Evolutionary conservation across 2,888 invertebrate species (phyloP).

Genomic region (Scaptomyza flava): DNA sequence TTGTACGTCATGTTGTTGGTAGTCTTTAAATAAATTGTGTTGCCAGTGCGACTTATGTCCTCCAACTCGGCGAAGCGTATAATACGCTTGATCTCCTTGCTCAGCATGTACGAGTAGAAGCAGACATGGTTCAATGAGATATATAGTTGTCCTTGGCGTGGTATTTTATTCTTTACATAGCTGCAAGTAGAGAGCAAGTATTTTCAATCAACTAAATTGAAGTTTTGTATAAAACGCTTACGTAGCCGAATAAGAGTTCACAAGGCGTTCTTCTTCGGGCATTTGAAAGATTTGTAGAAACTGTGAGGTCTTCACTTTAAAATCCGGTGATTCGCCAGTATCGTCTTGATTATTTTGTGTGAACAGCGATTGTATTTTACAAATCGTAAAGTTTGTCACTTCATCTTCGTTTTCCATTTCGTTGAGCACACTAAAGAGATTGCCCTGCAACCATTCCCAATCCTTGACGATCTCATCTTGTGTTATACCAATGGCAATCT

Average conservation of each 20-base stretch:
- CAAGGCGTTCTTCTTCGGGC: constrained; percentile 97
- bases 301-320: constrained; percentile 93
- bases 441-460: constrained; percentile 97
- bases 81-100: constrained; percentile 94
- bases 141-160: constrained; percentile 98
- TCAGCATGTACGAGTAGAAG: constrained; percentile 97
- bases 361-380: constrained; percentile 97
- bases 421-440: constrained; percentile 93
- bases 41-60: constrained; percentile 91
- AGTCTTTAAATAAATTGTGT: constrained; percentile 92
- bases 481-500: constrained; percentile 94
- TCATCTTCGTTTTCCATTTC: constrained; percentile 97
- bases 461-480: constrained; percentile 94
- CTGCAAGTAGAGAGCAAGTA: constrained; percentile 85
- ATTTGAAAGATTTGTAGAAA: constrained; percentile 95
- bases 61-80: constrained; percentile 91
- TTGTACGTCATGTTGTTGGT: constrained; percentile 92
- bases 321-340: constrained; percentile 82
- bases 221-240: constrained; percentile 83
- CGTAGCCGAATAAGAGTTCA: constrained; percentile 97
- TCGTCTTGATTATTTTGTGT: constrained; percentile 87
- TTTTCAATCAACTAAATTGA: background rate
- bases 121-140: constrained; percentile 98
- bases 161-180: constrained; percentile 96
- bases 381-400: constrained; percentile 96